Base-by-base conservation (phyloP, 2,113 vertebrate genomes). In the Elephas maximus region DNA sequence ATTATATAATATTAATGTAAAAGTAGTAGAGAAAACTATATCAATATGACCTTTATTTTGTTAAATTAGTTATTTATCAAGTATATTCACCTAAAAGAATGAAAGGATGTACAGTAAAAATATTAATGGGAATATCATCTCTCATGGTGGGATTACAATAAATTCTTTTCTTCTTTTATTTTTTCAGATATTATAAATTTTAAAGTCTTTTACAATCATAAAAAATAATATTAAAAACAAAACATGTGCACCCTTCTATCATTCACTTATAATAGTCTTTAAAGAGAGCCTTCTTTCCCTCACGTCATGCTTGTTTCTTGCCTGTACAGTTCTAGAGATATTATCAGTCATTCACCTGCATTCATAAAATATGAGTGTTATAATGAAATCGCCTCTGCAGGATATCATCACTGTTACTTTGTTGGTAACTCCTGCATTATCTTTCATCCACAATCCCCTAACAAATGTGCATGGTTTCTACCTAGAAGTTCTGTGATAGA, bases 51-150 rank as follows among this genome's bases (percentile, higher is more conserved):
- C 30, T 6, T 94, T 17, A 51, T 87, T 81, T 90, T 76, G 2
- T 81, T 73, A 94, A 93, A 86, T 62, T 93, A 69, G 57, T 2
- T 76, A 44, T 63, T 88, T 87, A 62, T 33, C 44, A 84, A 90
- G 48, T 80, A 77, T 71, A 45, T 88, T 26, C 2, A 51, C 77
- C 81, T 4, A 63, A 62, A 71, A 57, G 53, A 63, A 71, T 78
- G 24, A 73, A 90, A 81, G 28, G 11, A 74, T n/a, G 30, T 15
- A 48, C 20, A 45, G 24, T 63, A 67, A 88, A 90, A 88, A 90
- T 41, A 88, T 67, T 53, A 74, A 87, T 20, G 71, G 8, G 15
- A 88, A 60, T 65, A 74, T 86, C 44, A 63, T 44, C 53, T 92
- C 62, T 62, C 28, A 44, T 74, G 17, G 17, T 78, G 5, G 3